Percentiles rank a stretch among this genome's conserved stretches.
Conservation (phyloP, 2,888 invertebrate genomes). For the Pachliopta kotzebuea region DNA sequence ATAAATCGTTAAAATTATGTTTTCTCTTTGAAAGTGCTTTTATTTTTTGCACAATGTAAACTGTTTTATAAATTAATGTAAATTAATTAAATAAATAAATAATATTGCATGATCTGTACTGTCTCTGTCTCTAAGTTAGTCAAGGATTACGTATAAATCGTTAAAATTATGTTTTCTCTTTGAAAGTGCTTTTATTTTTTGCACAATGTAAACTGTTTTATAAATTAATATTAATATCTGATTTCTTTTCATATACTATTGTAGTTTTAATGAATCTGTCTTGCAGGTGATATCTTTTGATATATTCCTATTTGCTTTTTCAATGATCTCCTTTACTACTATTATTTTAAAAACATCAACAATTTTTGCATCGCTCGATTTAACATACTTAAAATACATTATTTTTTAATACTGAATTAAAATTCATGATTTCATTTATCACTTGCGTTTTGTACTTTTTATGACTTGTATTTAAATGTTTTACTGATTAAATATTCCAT, state of each 20-base stretch:
- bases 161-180: constrained; percentile 41
- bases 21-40: constrained; percentile 55
- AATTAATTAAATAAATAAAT: constrained; percentile 47
- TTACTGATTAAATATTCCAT: neutral
- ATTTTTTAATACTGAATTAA: neutral
- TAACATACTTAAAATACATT: neutral
- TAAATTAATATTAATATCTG: neutral
- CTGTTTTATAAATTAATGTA: constrained; percentile 31
- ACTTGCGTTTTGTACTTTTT: neutral
- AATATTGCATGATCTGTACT: constrained; percentile 53
- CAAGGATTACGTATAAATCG: constrained; percentile 34
- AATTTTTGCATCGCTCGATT: neutral
- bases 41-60: constrained; percentile 57
- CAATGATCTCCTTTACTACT: neutral
- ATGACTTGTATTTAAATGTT: neutral
- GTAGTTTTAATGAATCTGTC: constrained; percentile 4
- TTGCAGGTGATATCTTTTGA: constrained; percentile 14
- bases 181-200: constrained; percentile 59
- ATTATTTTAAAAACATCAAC: neutral
- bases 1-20: constrained; percentile 37
- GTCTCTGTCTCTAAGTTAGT: constrained; percentile 41
- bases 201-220: constrained; percentile 50
- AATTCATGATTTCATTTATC: neutral
- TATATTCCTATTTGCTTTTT: constrained; percentile 11
- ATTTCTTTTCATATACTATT: neutral